These are phyloP conservation scores for Oophaga pumilio DNA, from an alignment of 2,113 vertebrate genomes.

Conservation along the genomic window DNA sequence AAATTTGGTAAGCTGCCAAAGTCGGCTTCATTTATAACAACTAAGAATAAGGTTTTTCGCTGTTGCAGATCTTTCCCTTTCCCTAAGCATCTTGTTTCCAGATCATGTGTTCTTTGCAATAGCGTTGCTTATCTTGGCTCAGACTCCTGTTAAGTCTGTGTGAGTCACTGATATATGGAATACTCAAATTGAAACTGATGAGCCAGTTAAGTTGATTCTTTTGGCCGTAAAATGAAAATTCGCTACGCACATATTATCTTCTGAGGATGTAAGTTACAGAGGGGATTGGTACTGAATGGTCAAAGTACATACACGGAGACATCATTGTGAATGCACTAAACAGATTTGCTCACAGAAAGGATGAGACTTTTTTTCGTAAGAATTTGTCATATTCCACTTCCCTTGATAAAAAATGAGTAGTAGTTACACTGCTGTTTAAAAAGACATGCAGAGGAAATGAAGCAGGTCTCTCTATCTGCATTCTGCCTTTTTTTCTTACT, in stretches of 20 bases:
- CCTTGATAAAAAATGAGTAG: background rate
- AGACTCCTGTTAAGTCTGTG: slow-evolving; percentile 27
- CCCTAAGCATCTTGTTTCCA: slow-evolving; percentile 49
- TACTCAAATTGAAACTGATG: slow-evolving; percentile 48
- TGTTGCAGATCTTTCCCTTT: slow-evolving; percentile 41
- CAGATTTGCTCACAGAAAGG: background rate
- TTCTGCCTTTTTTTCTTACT: background rate
- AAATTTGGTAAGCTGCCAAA: background rate
- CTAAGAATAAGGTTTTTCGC: slow-evolving; percentile 4
- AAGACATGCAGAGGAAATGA: background rate
- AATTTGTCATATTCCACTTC: background rate
- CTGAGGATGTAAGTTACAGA: slow-evolving; percentile 22
- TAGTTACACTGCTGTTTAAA: background rate
- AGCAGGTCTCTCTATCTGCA: background rate
- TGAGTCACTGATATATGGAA: slow-evolving; percentile 47
- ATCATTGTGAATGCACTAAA: slow-evolving; percentile 21
- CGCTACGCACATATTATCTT: slow-evolving; percentile 33
- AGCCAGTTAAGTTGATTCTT: slow-evolving; percentile 49
- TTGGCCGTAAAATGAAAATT: slow-evolving; percentile 47
- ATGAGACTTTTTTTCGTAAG: background rate
- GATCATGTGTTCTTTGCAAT: slow-evolving; percentile 35
- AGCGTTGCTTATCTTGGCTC: slow-evolving; percentile 41
- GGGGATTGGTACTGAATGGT: slow-evolving; percentile 26
- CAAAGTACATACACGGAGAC: slow-evolving; percentile 1
- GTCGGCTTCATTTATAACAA: background rate